Evolutionary conservation across 2,888 invertebrate genomes (phyloP), one percentile per base, ranked within the genome.

Genomic region (Temnothorax rugatulus): DNA sequence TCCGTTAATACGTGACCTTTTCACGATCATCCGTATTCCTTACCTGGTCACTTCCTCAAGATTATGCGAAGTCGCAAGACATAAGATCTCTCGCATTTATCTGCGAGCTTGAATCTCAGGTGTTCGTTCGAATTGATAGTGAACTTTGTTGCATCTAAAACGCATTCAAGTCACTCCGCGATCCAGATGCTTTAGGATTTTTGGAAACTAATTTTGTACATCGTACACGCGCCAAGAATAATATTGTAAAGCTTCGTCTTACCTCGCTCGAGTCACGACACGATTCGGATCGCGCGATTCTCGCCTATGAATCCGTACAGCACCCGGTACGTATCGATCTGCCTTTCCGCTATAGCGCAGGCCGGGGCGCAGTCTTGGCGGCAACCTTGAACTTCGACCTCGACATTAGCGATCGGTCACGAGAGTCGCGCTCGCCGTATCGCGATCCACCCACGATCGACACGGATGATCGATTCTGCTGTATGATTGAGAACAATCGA

Each of bases 331-430:
- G 71, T 90, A 90, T 90, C 87, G 90, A 90, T 91, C 82, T 75
- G 87, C 47, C 87, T 88, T 88, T 71, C n/a, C 87, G 81, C 82
- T 77, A 71, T 85, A 87, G 86, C 79, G 82, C 82, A 50, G 34
- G 25, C 73, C 83, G 69, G 34, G 86, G 73, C 90, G 85, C 82
- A 86, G 87, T 76, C 85, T 89, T 82, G 86, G 59, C 79, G 81
- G 86, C 87, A 86, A 87, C 90, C 90, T 90, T 90, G 91, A 90
- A 90, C 91, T 89, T 87, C 82, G 79, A 87, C 91, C 88, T 84
- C 87, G 76, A 81, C 85, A 73, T 75, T 73, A 79, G 75, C 66
- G 82, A 84, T 81, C 73, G 54, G 66, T 79, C 83, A 83, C 84
- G 79, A 74, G 76, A 76, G 82, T 50, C 79, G 64, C n/a, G 71